These are phyloP conservation scores for Apamea anceps DNA, from an alignment of 2,888 invertebrate species.

Conservation along the genomic window DNA sequence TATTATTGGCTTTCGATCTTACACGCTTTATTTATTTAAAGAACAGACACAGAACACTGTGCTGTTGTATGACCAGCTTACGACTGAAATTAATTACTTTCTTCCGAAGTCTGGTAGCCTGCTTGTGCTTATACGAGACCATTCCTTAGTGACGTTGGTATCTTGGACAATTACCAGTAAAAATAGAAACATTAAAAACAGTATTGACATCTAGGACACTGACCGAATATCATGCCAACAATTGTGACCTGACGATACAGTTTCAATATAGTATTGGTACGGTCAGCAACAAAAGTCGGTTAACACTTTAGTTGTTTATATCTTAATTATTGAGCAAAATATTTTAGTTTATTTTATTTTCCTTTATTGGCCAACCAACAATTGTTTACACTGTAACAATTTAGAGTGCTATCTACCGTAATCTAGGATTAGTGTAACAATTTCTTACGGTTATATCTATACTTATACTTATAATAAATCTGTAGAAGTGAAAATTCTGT, in stretches of 20 bases:
- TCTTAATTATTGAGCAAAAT: too few species aligned
- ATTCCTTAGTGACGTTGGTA: conserved; percentile 80
- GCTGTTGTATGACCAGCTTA: conserved; percentile 79
- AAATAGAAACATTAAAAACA: conserved; percentile 85
- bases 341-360: too few species aligned
- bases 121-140: conserved; percentile 70
- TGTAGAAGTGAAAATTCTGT: too few species aligned
- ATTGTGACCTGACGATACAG: conserved; percentile 70
- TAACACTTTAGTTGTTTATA: too few species aligned
- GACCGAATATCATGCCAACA: conserved; percentile 87
- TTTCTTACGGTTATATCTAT: too few species aligned
- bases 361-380: too few species aligned
- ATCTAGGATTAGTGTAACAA: too few species aligned
- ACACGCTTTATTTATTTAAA: conserved; percentile 75
- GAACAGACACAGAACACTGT: conserved; percentile 82
- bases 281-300: too few species aligned
- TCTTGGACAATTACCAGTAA: conserved; percentile 88
- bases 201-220: conserved; percentile 87
- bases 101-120: conserved; percentile 78
- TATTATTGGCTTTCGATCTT: conserved; percentile 78
- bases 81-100: conserved; percentile 87
- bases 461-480: too few species aligned
- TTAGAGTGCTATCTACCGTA: too few species aligned
- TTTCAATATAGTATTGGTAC: conserved; percentile 53
- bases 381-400: too few species aligned